phyloP scores from a whole-genome alignment of 2,888 invertebrate species.

The Asteroscopus sphinx region DNA sequence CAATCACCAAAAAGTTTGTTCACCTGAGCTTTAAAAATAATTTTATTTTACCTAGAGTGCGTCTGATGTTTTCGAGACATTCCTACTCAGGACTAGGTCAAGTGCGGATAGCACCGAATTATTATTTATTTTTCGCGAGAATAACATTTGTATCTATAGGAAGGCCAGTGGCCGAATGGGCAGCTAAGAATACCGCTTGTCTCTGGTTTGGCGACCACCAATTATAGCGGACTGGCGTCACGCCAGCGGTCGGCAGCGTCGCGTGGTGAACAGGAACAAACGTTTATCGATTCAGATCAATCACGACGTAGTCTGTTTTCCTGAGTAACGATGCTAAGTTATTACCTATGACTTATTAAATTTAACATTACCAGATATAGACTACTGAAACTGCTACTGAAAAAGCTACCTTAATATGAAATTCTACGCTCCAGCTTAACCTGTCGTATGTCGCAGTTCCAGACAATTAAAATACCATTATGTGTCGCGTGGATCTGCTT shows the following conservation, averaged over 20 bases:
- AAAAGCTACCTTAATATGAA: too few species aligned
- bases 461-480: too few species aligned
- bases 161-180: slow-evolving; percentile 87
- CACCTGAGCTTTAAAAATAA: slow-evolving; percentile 58
- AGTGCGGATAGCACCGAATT: slow-evolving; percentile 79
- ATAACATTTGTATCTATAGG: slow-evolving; percentile 71
- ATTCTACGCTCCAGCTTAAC: too few species aligned
- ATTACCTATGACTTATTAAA: too few species aligned
- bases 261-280: slow-evolving; percentile 80
- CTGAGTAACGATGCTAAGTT: slow-evolving; percentile 27
- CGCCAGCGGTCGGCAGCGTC: slow-evolving; percentile 91
- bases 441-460: too few species aligned
- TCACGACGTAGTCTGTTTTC: slow-evolving; percentile 67
- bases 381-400: too few species aligned
- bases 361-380: background rate
- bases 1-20: slow-evolving; percentile 65
- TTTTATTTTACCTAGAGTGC: background rate
- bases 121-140: slow-evolving; percentile 74
- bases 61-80: slow-evolving; percentile 54
- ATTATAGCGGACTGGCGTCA: slow-evolving; percentile 95
- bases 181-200: slow-evolving; percentile 92
- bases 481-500: too few species aligned
- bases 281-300: slow-evolving; percentile 80
- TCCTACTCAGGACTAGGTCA: slow-evolving; percentile 81
- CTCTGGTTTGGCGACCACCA: slow-evolving; percentile 93